These are phyloP conservation scores for Theretra japonica DNA, from an alignment of 2,888 invertebrate genomes.

Conservation along the genomic window DNA sequence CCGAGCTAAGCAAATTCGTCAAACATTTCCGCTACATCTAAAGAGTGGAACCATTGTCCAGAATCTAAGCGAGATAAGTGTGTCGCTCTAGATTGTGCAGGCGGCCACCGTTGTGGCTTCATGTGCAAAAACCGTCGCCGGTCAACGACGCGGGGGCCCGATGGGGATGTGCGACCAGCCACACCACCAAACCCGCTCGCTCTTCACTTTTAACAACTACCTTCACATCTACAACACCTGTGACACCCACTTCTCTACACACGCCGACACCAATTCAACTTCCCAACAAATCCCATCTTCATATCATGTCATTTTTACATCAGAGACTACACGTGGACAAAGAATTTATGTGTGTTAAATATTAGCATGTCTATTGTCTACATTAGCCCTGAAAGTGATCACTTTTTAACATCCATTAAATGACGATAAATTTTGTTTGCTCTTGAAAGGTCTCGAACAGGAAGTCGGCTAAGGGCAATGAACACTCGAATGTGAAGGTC, in stretches of 20 bases:
- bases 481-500: constrained; percentile 67
- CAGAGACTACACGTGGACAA: no score
- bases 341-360: background rate
- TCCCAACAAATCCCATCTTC: background rate
- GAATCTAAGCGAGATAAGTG: constrained; percentile 57
- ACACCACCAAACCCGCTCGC: constrained; percentile 49
- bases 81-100: constrained; percentile 70
- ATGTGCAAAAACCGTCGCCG: constrained; percentile 73
- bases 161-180: constrained; percentile 58
- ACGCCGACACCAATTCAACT: constrained; percentile 3
- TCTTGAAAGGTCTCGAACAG: constrained; percentile 60
- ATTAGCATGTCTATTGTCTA: background rate
- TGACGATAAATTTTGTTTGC: constrained; percentile 51
- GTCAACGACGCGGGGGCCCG: constrained; percentile 80
- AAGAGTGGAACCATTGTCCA: constrained; percentile 51
- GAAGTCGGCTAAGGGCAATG: constrained; percentile 70
- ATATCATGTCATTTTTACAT: background rate
- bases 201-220: constrained; percentile 14
- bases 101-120: constrained; percentile 56
- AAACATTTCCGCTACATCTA: constrained; percentile 34
- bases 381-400: constrained; percentile 36
- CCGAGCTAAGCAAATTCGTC: constrained; percentile 33
- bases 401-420: constrained; percentile 50
- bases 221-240: constrained; percentile 9
- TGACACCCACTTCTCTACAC: background rate